A percentile compares a stretch with the other conserved stretches of the same genome.
Conservation (phyloP, 2,888 invertebrate species). For the Drosophila melanosoma region DNA sequence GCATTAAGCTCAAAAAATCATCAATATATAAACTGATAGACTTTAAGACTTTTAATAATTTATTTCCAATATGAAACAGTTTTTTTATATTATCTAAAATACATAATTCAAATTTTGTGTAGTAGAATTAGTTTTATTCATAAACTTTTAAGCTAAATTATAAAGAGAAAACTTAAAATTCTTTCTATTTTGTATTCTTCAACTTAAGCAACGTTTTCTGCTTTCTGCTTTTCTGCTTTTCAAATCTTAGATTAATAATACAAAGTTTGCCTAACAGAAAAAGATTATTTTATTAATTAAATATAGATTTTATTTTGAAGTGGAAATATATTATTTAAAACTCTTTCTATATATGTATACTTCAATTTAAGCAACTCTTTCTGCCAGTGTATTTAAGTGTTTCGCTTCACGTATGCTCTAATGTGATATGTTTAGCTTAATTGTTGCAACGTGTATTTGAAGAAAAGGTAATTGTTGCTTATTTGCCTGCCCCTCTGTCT, state of each 20-base stretch:
- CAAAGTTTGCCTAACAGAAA: too few relatives aligned
- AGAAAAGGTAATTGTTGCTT: slow-evolving; percentile 70
- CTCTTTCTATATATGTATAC: neutral
- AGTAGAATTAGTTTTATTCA: neutral
- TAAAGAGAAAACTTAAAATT: neutral
- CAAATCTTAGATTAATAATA: too few relatives aligned
- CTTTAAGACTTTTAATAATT: too few relatives aligned
- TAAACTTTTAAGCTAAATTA: neutral
- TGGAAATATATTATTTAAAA: neutral
- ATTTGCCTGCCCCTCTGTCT: slow-evolving; percentile 56
- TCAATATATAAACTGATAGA: neutral
- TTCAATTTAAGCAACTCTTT: neutral
- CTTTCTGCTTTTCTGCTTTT: too few relatives aligned
- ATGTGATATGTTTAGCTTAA: slow-evolving; percentile 68
- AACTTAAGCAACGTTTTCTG: neutral
- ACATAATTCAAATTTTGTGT: too few relatives aligned
- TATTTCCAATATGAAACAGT: too few relatives aligned
- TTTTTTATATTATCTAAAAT: too few relatives aligned
- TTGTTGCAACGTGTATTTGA: slow-evolving; percentile 72
- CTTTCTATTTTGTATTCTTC: neutral
- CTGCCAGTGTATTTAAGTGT: slow-evolving; percentile 21
- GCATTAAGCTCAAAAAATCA: neutral
- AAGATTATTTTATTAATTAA: too few relatives aligned
- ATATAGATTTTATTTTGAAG: too few relatives aligned
- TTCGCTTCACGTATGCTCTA: slow-evolving; percentile 17